Conservation (phyloP, 2,888 invertebrate species). For the Stenolophus ochropezus region DNA sequence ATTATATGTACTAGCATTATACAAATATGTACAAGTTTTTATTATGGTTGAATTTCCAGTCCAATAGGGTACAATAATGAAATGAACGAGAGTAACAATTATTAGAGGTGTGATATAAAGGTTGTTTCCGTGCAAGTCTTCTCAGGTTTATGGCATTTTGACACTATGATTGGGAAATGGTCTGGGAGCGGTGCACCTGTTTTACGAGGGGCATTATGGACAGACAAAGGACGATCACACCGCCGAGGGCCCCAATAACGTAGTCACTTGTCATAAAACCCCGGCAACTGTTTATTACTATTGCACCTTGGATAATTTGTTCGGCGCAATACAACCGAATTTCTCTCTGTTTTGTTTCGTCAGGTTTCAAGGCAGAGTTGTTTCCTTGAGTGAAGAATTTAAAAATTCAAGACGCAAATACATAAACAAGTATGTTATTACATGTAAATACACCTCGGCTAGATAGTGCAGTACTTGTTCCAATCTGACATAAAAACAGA, state of each 20-base stretch:
- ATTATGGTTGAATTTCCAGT: no score
- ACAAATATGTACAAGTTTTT: no score
- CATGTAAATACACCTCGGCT: slow-evolving; percentile 31
- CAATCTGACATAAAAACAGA: slow-evolving; percentile 36
- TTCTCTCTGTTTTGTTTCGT: slow-evolving; percentile 19
- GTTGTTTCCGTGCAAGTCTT: slow-evolving; percentile 4
- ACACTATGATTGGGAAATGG: slow-evolving; percentile 5
- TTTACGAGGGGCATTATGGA: slow-evolving; percentile 38
- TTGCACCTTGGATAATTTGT: slow-evolving; percentile 66
- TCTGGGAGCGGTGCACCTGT: slow-evolving; percentile 41
- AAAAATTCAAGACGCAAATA: slow-evolving; percentile 43
- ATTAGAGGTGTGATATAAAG: no score
- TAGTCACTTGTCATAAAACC: slow-evolving; percentile 47
- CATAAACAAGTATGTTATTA: slow-evolving; percentile 43
- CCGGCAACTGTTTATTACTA: slow-evolving; percentile 65
- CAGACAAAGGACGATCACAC: slow-evolving; percentile 40
- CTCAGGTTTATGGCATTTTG: neutral
- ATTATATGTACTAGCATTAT: no score
- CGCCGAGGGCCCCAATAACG: neutral
- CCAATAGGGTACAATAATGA: no score
- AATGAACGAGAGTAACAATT: no score
- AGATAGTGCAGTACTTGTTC: slow-evolving; percentile 26
- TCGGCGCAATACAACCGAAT: slow-evolving; percentile 48
- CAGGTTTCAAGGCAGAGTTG: slow-evolving; percentile 26
- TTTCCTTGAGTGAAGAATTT: slow-evolving; percentile 29